Evolutionary conservation across 2,888 invertebrate genomes (phyloP).

Genomic region (Netelia virgata): DNA sequence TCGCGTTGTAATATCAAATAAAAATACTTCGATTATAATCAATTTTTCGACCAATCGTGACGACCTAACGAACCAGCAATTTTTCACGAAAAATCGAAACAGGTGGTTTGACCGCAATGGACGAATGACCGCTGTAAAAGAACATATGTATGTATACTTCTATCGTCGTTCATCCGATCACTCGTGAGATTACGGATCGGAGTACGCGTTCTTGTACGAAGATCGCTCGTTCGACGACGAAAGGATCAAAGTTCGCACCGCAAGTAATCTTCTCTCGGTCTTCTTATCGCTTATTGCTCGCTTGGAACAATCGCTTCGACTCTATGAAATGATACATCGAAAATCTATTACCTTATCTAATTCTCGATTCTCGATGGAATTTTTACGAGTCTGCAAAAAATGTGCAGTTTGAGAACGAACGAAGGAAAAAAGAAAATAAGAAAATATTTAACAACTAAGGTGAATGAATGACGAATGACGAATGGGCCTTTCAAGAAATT

Average conservation of each 20-base stretch:
- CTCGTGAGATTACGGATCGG: conserved; percentile 32
- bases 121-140: too few relatives aligned
- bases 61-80: too few relatives aligned
- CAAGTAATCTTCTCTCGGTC: conserved; percentile 38
- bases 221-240: conserved; percentile 9
- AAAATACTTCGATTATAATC: too few relatives aligned
- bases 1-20: neutral
- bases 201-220: neutral
- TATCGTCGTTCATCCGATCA: conserved; percentile 40
- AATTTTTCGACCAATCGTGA: too few relatives aligned
- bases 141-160: neutral
- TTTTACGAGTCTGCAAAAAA: too few relatives aligned
- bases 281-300: conserved; percentile 55
- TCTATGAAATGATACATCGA: conserved; percentile 53
- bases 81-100: too few relatives aligned
- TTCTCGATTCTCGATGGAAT: conserved; percentile 7
- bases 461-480: too few relatives aligned
- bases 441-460: neutral
- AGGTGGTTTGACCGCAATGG: too few relatives aligned
- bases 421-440: too few relatives aligned
- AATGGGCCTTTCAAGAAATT: too few relatives aligned
- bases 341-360: conserved; percentile 41
- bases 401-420: too few relatives aligned
- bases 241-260: conserved; percentile 60
- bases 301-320: conserved; percentile 33